Evolutionary conservation across 2,797 vertebrate species (phyloP), one percentile per base, ranked within the genome.

Genomic region (Decapterus maruadsi): DNA sequence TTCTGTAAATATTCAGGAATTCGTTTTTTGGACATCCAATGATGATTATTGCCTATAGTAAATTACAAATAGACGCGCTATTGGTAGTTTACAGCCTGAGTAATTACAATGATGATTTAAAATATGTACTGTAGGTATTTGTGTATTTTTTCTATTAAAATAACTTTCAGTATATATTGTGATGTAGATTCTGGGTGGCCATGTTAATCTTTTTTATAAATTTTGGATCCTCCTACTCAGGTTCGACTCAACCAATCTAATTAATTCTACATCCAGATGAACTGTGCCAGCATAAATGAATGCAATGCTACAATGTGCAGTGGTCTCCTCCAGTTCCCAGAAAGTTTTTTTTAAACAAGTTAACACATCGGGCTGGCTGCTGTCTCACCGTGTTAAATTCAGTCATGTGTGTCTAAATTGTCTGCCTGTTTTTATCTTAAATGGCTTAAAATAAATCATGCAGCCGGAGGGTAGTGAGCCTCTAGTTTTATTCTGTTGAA

Each of bases 401-500:
- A 7, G 19, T 20, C 63, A 20, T 54, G 34, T 64, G 9, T 54
- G 16, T 65, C 48, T 46, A 14, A 62, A 5, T 50, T 45, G 36
- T 72, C 68, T 78, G 17, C 22, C 16, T 2, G 0, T 29, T 70
- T 80, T 83, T 83, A 62, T 82, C 50, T 66, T 56, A 72, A 74
- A 43, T 42, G 20, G 22, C 40, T 68, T 43, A 40, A 75, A 62
- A 61, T 50, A 36, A 59, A 22, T 58, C 45, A 65, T 36, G 62
- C 68, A 43, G 69, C 75, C 63, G 14, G 36, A 61, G 81, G 80
- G 75, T 74, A 85, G 77, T 59, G 61, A 78, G 87, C 83, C 20
- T 74, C 77, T 63, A 75, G 62, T 75, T 89, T 86, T 66, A 64
- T 74, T 84, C 81, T 81, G 78, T 69, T 29, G 63, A 89, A 87